Conservation (phyloP, 2,797 vertebrate genomes). For the Yasuhikotakia modesta region DNA sequence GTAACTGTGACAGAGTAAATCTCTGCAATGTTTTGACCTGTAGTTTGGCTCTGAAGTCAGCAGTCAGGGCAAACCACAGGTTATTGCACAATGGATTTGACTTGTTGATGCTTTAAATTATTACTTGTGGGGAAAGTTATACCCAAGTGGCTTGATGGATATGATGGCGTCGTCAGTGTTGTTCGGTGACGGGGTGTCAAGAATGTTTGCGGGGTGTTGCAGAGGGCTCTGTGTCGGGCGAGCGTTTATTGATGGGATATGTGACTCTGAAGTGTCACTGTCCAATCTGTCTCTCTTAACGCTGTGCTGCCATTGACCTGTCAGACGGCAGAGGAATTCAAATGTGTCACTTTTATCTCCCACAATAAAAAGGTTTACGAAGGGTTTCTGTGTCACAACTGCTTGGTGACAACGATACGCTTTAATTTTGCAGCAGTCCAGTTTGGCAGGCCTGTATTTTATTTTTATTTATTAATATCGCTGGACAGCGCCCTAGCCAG, state of each 20-base stretch:
- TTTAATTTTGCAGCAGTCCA: conserved; percentile 20
- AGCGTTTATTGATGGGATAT: conserved; percentile 72
- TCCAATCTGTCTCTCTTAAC: conserved; percentile 69
- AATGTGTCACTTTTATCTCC: conserved; percentile 41
- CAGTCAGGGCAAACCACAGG: conserved; percentile 33
- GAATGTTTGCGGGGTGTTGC: conserved; percentile 64
- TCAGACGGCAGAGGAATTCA: conserved; percentile 34
- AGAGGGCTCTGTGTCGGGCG: conserved; percentile 71
- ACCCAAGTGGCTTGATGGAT: conserved; percentile 48
- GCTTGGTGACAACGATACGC: conserved; percentile 33
- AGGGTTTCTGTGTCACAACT: conserved; percentile 24
- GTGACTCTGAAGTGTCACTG: conserved; percentile 60
- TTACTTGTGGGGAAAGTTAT: conserved; percentile 36
- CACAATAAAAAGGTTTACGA: conserved; percentile 45
- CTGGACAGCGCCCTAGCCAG: conserved; percentile 5
- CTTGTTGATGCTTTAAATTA: conserved; percentile 38
- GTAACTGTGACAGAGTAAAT: neutral
- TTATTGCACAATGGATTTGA: conserved; percentile 38
- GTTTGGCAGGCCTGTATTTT: conserved; percentile 22
- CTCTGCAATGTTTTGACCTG: conserved; percentile 41
- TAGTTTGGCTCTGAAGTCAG: conserved; percentile 37
- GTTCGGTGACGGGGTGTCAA: conserved; percentile 48
- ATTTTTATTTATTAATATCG: conserved; percentile 16
- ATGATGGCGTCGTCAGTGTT: conserved; percentile 64
- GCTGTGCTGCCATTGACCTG: conserved; percentile 31